Evolutionary conservation across 2,113 vertebrate genomes (phyloP).

Genomic region (Emberiza fucata): DNA sequence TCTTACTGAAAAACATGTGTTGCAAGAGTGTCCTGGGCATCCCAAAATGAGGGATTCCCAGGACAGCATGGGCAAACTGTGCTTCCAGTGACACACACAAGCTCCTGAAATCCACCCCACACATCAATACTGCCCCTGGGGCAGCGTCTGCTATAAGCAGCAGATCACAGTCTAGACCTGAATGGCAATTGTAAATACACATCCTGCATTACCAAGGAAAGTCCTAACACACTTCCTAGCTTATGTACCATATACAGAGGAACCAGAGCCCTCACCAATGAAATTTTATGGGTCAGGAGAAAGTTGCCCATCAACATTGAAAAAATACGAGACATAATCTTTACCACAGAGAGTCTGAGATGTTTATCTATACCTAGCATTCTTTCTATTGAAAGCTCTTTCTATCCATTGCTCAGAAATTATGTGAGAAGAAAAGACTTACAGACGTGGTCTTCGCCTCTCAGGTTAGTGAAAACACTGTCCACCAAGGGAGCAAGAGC

Average conservation of each 20-base stretch:
- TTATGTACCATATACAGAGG: background rate
- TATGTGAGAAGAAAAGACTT: background rate
- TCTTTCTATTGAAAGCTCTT: background rate
- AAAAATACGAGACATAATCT: background rate
- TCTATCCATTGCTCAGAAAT: background rate
- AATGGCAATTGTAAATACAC: background rate
- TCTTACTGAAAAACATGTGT: background rate
- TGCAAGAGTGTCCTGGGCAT: background rate
- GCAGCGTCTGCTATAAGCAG: background rate
- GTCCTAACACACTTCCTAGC: background rate
- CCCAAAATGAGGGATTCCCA: background rate
- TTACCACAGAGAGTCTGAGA: background rate
- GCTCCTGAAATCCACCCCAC: background rate
- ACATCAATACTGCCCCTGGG: background rate
- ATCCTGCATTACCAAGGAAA: background rate
- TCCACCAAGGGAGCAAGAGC: background rate
- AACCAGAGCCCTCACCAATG: background rate
- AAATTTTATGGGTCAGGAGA: background rate
- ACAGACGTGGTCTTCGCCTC: background rate
- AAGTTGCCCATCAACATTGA: background rate
- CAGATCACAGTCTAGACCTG: background rate
- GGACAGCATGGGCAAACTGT: background rate
- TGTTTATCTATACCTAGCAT: background rate
- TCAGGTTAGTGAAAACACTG: background rate
- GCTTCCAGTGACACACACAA: background rate